Evolutionary conservation across 92 coral and sea anemone genomes (phyloP).

Genomic region (Paramuricea clavata): DNA sequence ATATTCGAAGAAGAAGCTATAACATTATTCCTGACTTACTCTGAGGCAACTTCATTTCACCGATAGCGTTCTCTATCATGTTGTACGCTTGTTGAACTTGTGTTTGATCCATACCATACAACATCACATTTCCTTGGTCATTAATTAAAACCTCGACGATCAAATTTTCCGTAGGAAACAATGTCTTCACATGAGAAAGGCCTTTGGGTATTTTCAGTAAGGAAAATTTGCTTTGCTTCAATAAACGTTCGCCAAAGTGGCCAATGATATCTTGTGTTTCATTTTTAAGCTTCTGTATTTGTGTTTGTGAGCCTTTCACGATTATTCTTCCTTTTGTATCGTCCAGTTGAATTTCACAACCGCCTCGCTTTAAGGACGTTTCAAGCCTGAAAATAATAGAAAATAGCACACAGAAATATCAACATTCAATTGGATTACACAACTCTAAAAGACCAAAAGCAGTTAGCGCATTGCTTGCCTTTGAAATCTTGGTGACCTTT

Average conservation of each 20-base stretch:
- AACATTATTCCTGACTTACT: no score
- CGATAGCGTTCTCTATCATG: neutral
- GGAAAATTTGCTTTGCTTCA: neutral
- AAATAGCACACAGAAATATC: no score
- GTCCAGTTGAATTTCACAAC: neutral
- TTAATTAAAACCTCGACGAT: neutral
- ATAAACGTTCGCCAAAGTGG: neutral
- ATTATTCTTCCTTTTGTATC: neutral
- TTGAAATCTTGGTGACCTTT: constrained; percentile 4
- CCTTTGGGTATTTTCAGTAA: neutral
- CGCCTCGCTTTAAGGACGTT: neutral
- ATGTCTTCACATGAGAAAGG: neutral
- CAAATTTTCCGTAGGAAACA: constrained; percentile 3
- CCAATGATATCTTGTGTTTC: neutral
- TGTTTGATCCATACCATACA: constrained; percentile 11
- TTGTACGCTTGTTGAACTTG: constrained; percentile 23
- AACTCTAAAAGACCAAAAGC: neutral
- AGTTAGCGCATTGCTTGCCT: neutral
- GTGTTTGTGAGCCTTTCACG: constrained; percentile 18
- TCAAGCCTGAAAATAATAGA: neutral
- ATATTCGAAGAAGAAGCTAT: no score
- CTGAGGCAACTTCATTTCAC: constrained; percentile 14
- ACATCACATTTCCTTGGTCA: neutral
- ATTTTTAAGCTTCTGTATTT: neutral
- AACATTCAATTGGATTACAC: no score